Percentiles rank a stretch among this genome's conserved stretches.
Evolutionary conservation across 2,888 invertebrate species (phyloP).

Genomic region (Eupithecia exiguata): DNA sequence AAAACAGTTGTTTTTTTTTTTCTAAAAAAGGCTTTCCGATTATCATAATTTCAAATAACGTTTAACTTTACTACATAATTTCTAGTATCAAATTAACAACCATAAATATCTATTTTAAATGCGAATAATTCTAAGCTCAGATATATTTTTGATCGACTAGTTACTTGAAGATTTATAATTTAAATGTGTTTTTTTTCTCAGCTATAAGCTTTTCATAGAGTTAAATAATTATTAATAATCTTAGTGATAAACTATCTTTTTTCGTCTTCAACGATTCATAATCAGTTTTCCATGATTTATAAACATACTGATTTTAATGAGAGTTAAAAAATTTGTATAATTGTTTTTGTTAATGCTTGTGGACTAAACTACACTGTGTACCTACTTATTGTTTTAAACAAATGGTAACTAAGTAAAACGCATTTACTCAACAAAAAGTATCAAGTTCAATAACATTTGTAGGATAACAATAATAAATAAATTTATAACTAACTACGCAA

Average conservation of each 20-base stretch:
- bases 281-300: not conserved
- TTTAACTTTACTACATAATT: slow-evolving; percentile 23
- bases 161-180: slow-evolving; percentile 23
- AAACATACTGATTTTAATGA: not conserved
- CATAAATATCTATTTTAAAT: slow-evolving; percentile 38
- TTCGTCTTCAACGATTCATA: not conserved
- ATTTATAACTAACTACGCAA: not conserved
- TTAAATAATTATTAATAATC: not conserved
- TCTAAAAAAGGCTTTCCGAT: not conserved
- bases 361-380: no score
- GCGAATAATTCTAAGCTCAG: slow-evolving; percentile 43
- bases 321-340: no score
- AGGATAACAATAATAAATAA: not conserved
- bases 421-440: not conserved
- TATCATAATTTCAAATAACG: slow-evolving; percentile 8
- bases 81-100: slow-evolving; percentile 21
- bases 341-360: no score
- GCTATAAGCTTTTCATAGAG: not conserved
- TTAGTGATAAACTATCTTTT: not conserved
- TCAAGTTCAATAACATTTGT: not conserved
- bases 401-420: no score
- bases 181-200: not conserved
- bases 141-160: slow-evolving; percentile 40
- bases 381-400: no score
- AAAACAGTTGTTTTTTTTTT: not conserved